These are phyloP conservation scores for Melanocharis versteri DNA, from an alignment of 2,113 vertebrate genomes.

Conservation along the genomic window DNA sequence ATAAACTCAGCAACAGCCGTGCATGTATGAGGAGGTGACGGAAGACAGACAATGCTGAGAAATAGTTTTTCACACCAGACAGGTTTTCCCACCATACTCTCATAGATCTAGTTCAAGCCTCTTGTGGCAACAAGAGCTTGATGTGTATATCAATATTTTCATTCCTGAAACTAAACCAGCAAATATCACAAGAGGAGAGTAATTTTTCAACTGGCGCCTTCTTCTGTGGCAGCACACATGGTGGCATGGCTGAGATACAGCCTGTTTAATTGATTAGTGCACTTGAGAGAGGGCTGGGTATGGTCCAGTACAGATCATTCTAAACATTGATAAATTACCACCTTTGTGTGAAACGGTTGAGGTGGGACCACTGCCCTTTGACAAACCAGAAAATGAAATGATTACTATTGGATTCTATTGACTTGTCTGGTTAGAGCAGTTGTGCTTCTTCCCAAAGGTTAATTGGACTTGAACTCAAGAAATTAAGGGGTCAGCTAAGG, in stretches of 20 bases:
- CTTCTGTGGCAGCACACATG: slow-evolving; percentile 23
- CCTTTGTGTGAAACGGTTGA: slow-evolving; percentile 86
- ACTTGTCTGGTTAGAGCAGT: slow-evolving; percentile 87
- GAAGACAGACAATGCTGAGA: not conserved
- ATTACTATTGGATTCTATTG: slow-evolving; percentile 90
- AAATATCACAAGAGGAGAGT: slow-evolving; percentile 50
- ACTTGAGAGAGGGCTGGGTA: slow-evolving; percentile 67
- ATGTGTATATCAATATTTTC: slow-evolving; percentile 52
- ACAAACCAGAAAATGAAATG: slow-evolving; percentile 97
- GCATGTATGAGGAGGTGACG: not conserved
- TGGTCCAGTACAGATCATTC: slow-evolving; percentile 70
- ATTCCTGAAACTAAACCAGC: slow-evolving; percentile 22
- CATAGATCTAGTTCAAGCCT: not conserved
- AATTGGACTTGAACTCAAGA: slow-evolving; percentile 99
- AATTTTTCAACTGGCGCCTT: slow-evolving; percentile 57
- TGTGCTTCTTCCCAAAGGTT: slow-evolving; percentile 87
- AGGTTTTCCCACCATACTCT: not conserved
- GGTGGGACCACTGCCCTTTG: slow-evolving; percentile 85
- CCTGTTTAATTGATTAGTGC: slow-evolving; percentile 71
- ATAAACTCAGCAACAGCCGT: not conserved
- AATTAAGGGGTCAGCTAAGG: slow-evolving; percentile 95
- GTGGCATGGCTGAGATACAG: slow-evolving; percentile 40
- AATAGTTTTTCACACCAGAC: slow-evolving; percentile 7
- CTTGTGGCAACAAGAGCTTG: not conserved
- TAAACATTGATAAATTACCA: slow-evolving; percentile 84